Evolutionary conservation across 2,797 vertebrate genomes (phyloP).

Genomic region (Acrocephalus scirpaceus): DNA sequence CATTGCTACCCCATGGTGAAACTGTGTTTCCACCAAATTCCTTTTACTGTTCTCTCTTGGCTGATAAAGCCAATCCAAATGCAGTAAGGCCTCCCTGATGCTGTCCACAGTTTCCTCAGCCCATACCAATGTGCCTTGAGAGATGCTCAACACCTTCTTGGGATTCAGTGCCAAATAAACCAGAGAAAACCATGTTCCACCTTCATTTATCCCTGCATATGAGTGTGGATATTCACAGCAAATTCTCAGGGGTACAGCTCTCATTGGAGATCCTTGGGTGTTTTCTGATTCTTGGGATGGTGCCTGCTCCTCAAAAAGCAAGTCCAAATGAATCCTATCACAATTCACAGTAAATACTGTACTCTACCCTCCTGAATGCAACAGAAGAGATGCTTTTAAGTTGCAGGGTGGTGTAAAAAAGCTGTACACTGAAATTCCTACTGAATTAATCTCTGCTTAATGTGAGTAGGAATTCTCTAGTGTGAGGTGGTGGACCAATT

Average conservation of each 20-base stretch:
- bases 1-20: neutral
- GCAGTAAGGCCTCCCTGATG: neutral
- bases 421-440: neutral
- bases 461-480: neutral
- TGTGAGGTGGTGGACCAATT: neutral
- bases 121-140: neutral
- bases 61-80: neutral
- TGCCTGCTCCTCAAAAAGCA: neutral
- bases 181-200: neutral
- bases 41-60: neutral
- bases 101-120: neutral
- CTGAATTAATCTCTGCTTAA: neutral
- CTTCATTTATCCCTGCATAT: neutral
- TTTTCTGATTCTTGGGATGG: neutral
- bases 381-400: neutral
- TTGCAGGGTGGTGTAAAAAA: neutral
- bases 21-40: neutral
- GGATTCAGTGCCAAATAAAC: neutral
- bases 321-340: neutral
- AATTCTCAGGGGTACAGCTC: neutral
- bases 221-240: neutral
- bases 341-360: neutral
- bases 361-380: neutral
- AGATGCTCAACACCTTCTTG: neutral
- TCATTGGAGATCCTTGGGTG: neutral